Evolutionary conservation across 2,797 vertebrate genomes (phyloP).

Genomic region (Spondyliosoma cantharus): DNA sequence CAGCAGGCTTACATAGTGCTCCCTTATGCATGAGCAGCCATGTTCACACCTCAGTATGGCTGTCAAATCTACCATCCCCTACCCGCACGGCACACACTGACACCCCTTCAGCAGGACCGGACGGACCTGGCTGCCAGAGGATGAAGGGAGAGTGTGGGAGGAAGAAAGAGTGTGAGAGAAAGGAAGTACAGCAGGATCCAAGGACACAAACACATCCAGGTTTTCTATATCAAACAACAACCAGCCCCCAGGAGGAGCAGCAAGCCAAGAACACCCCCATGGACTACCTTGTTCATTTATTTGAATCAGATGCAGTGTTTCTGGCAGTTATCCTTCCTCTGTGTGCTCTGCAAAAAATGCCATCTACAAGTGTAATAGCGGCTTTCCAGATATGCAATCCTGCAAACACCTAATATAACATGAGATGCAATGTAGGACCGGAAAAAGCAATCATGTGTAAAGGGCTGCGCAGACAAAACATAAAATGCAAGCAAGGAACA

Average conservation of each 20-base stretch:
- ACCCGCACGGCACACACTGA: constrained; percentile 49
- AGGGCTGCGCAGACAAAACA: constrained; percentile 28
- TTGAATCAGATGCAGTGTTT: constrained; percentile 40
- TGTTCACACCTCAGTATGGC: constrained; percentile 74
- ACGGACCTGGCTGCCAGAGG: constrained; percentile 63
- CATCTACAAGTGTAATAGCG: constrained; percentile 22
- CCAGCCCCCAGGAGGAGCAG: constrained; percentile 34
- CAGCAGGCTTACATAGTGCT: constrained; percentile 64
- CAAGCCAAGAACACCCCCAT: constrained; percentile 47
- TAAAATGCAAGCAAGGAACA: constrained; percentile 34
- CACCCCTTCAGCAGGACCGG: constrained; percentile 56
- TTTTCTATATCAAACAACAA: constrained; percentile 63
- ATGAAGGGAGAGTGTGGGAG: constrained; percentile 49
- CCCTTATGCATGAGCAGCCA: constrained; percentile 61
- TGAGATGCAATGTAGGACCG: constrained; percentile 8
- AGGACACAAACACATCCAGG: constrained; percentile 63
- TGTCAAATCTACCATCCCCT: constrained; percentile 67
- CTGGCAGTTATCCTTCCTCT: constrained; percentile 34
- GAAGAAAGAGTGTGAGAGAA: constrained; percentile 30
- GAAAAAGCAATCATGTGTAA: constrained; percentile 34
- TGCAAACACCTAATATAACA: constrained; percentile 29
- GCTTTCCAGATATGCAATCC: constrained; percentile 10
- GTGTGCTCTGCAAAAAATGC: constrained; percentile 13
- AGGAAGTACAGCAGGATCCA: constrained; percentile 66
- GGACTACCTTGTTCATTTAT: constrained; percentile 36